Conservation (phyloP, 2,888 invertebrate genomes). For the Augochlorella aurata region DNA sequence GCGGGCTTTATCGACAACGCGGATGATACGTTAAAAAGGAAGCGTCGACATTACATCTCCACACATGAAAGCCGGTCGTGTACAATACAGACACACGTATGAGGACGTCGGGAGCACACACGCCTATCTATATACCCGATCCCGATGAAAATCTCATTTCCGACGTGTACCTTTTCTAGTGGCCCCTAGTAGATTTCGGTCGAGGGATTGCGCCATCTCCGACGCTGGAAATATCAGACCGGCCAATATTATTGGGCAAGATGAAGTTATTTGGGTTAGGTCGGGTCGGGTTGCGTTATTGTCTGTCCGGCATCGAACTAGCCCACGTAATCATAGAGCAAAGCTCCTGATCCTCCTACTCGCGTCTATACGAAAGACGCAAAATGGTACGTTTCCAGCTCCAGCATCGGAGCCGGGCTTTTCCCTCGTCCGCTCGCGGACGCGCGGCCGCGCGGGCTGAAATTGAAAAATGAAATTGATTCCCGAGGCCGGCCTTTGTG, state of each 20-base stretch:
- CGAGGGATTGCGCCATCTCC: constrained; percentile 54
- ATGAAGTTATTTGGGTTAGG: constrained; percentile 72
- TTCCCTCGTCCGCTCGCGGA: constrained; percentile 30
- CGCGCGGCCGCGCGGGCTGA: constrained; percentile 40
- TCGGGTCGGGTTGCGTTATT: constrained; percentile 68
- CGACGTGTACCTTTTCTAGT: constrained; percentile 39
- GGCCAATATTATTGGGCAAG: constrained; percentile 68
- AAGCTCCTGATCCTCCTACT: constrained; percentile 69
- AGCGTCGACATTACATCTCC: constrained; percentile 24
- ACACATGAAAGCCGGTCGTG: no score
- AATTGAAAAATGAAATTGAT: constrained; percentile 72
- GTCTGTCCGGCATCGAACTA: constrained; percentile 67
- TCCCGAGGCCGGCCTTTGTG: constrained; percentile 56
- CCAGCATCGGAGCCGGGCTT: constrained; percentile 46
- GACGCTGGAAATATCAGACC: constrained; percentile 59
- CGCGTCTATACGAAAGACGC: constrained; percentile 61
- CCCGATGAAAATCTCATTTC: constrained; percentile 68
- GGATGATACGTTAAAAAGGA: constrained; percentile 26
- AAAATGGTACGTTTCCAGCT: constrained; percentile 63
- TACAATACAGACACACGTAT: background rate
- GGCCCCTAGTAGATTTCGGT: constrained; percentile 50
- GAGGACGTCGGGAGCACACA: background rate
- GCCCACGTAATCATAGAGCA: constrained; percentile 71
- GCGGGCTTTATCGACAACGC: constrained; percentile 16
- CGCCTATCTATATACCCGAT: constrained; percentile 29